Conservation (phyloP, 1,140 invertebrate genomes). For the Lepidurus apus region DNA sequence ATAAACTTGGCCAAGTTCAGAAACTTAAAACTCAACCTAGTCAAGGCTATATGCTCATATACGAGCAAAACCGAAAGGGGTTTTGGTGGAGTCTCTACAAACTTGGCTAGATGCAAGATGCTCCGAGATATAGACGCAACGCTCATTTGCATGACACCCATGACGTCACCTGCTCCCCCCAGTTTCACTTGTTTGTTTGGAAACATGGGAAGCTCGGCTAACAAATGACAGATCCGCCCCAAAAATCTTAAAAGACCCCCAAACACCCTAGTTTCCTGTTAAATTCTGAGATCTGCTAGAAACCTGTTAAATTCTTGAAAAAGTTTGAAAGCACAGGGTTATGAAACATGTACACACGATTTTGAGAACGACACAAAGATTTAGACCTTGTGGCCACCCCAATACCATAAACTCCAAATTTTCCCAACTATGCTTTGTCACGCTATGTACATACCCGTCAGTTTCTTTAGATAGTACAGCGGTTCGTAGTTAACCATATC, state of each 20-base stretch:
- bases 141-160: conserved; percentile 14
- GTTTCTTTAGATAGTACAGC: background rate
- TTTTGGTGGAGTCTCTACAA: conserved; percentile 2
- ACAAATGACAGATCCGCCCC: conserved; percentile 13
- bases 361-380: too few relatives aligned
- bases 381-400: too few relatives aligned
- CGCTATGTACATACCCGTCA: background rate
- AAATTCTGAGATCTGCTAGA: too few relatives aligned
- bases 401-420: background rate
- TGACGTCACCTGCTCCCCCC: background rate
- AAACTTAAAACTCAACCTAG: conserved; percentile 28
- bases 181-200: conserved; percentile 18
- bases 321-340: too few relatives aligned
- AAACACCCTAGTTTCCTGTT: too few relatives aligned
- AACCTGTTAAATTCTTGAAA: too few relatives aligned
- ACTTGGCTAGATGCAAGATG: background rate
- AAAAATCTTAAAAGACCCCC: background rate
- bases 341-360: too few relatives aligned
- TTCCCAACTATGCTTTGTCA: background rate
- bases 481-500: background rate
- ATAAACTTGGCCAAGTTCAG: conserved; percentile 34
- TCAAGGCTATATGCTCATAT: background rate
- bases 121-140: background rate
- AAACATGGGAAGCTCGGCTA: conserved; percentile 12
- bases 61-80: background rate